Evolutionary conservation across 2,888 invertebrate genomes (phyloP).

Genomic region (Pocota personata): DNA sequence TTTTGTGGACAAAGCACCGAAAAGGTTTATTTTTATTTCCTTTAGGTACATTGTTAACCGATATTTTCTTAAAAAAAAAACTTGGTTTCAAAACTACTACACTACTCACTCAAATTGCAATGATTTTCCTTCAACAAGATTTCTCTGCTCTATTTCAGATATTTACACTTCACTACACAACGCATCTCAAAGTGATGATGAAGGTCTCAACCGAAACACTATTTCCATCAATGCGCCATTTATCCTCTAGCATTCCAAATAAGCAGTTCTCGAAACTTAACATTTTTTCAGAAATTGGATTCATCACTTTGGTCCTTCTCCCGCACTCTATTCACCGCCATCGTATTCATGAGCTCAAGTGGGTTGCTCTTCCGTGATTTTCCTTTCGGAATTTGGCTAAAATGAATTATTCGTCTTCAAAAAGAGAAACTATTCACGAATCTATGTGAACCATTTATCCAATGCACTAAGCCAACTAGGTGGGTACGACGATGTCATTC

Average conservation of each 20-base stretch:
- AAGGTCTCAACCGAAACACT: too few species aligned
- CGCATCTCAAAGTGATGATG: too few species aligned
- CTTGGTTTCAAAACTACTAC: too few species aligned
- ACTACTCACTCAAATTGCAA: too few species aligned
- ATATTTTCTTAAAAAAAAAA: too few species aligned
- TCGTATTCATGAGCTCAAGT: slow-evolving; percentile 9
- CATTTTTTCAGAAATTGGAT: not conserved
- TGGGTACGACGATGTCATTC: not conserved
- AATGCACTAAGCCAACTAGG: slow-evolving; percentile 16
- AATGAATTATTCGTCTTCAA: slow-evolving; percentile 8
- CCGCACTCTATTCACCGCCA: not conserved
- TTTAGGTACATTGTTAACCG: too few species aligned
- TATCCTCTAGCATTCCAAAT: not conserved
- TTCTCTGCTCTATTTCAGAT: too few species aligned
- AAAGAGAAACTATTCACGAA: slow-evolving; percentile 10
- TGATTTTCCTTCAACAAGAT: too few species aligned
- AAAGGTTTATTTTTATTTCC: too few species aligned
- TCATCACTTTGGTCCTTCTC: not conserved
- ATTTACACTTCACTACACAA: too few species aligned
- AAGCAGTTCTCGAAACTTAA: not conserved
- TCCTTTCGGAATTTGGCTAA: not conserved
- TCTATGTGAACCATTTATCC: slow-evolving; percentile 34
- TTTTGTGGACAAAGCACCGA: too few species aligned
- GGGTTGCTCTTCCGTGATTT: not conserved
- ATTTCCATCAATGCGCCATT: too few species aligned